Evolutionary conservation across 53 echinoderm and acorn worm genomes (phyloP).

Genomic region (Glandiceps talaboti): DNA sequence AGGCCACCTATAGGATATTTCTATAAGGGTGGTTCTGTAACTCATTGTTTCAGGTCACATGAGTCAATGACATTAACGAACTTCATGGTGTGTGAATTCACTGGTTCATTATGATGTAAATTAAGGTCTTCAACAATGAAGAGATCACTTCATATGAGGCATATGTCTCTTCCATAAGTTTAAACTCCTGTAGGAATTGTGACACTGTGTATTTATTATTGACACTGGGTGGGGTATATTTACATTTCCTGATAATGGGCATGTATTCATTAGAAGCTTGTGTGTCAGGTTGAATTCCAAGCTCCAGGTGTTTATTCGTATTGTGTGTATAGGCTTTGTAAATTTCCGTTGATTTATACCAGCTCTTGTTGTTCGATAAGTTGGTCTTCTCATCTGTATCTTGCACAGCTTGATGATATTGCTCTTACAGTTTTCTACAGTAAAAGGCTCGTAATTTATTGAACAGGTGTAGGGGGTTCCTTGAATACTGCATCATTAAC

Average conservation of each 20-base stretch:
- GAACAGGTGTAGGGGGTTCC: neutral
- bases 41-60: no score
- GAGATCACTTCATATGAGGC: no score
- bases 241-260: neutral
- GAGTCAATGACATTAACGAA: no score
- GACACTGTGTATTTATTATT: no score
- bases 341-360: neutral
- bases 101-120: no score
- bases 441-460: neutral
- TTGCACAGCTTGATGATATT: neutral
- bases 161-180: no score
- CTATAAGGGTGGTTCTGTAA: no score
- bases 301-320: neutral
- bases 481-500: neutral
- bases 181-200: no score
- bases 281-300: neutral
- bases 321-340: neutral
- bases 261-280: neutral
- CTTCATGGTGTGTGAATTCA: no score
- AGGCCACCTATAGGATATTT: no score
- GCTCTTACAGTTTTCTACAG: neutral
- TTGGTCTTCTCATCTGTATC: neutral
- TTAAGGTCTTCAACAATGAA: no score
- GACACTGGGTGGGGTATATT: no score
- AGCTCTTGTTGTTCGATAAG: neutral